Evolutionary conservation across 2,888 invertebrate genomes (phyloP).

Genomic region (Sarcophaga caerulescens): DNA sequence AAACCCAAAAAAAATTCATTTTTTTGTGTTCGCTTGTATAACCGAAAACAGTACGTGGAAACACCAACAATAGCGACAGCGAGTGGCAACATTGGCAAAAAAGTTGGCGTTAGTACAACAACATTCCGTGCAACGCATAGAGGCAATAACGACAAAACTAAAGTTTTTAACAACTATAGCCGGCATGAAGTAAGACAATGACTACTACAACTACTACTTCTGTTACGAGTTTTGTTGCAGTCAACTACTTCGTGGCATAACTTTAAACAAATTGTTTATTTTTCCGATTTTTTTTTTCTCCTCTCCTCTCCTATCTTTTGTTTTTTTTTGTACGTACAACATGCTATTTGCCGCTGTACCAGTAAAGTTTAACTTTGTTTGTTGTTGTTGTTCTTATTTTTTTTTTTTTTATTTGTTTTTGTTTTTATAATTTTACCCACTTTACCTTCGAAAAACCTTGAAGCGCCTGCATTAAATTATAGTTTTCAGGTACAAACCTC

Average conservation of each 20-base stretch:
- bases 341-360: slow-evolving; percentile 14
- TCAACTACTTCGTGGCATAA: slow-evolving; percentile 47
- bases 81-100: slow-evolving; percentile 29
- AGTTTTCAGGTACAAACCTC: slow-evolving; percentile 38
- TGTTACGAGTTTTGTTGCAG: slow-evolving; percentile 4
- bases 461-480: slow-evolving; percentile 53
- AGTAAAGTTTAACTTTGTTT: slow-evolving; percentile 13
- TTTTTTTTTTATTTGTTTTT: not conserved
- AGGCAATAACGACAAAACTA: slow-evolving; percentile 46
- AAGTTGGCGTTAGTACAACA: slow-evolving; percentile 25
- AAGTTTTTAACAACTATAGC: slow-evolving; percentile 24
- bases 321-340: slow-evolving; percentile 1
- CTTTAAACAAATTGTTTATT: slow-evolving; percentile 67
- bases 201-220: not conserved
- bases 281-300: slow-evolving; percentile 42
- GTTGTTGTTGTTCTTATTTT: no score
- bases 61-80: slow-evolving; percentile 17
- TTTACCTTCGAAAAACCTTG: slow-evolving; percentile 46
- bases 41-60: slow-evolving; percentile 35
- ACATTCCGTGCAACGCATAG: not conserved
- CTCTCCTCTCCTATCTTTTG: no score
- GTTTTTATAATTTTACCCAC: slow-evolving; percentile 9
- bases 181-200: not conserved
- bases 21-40: slow-evolving; percentile 10
- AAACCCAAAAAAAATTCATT: not conserved